Evolutionary conservation across 2,888 invertebrate species (phyloP).

Genomic region (Pyralis farinalis): DNA sequence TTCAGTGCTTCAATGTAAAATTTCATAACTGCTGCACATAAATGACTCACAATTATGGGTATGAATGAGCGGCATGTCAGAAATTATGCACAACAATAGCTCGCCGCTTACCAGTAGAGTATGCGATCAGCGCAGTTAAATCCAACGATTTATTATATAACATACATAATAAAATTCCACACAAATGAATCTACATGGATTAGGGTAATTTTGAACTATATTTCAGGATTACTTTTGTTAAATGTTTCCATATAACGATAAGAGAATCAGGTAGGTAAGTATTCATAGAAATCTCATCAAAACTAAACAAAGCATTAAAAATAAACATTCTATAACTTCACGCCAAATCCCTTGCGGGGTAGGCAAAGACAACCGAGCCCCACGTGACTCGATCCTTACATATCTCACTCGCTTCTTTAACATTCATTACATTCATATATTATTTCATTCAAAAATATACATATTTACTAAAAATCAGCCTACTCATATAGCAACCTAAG

Average conservation of each 20-base stretch:
- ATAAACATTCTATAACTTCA: too few species aligned
- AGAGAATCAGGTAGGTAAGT: too few species aligned
- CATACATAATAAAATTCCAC: conserved; percentile 30
- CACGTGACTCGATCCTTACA: too few species aligned
- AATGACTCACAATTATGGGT: background rate
- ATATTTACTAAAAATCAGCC: too few species aligned
- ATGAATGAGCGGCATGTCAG: conserved; percentile 10
- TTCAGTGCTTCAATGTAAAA: background rate
- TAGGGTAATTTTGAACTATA: background rate
- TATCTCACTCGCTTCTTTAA: too few species aligned
- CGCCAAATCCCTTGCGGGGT: too few species aligned
- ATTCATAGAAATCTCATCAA: too few species aligned
- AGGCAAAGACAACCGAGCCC: too few species aligned
- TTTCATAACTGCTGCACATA: background rate
- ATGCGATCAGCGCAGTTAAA: conserved; percentile 15
- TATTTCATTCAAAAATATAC: too few species aligned
- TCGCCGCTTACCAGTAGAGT: conserved; percentile 8
- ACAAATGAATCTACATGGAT: conserved; percentile 19
- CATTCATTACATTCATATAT: too few species aligned
- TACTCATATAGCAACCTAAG: too few species aligned
- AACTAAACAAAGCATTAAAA: too few species aligned
- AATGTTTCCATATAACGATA: background rate
- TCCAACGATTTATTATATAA: conserved; percentile 37
- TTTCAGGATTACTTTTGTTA: background rate
- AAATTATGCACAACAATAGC: conserved; percentile 24